Evolutionary conservation across 2,797 vertebrate species (phyloP).

Genomic region (Acomys russatus): DNA sequence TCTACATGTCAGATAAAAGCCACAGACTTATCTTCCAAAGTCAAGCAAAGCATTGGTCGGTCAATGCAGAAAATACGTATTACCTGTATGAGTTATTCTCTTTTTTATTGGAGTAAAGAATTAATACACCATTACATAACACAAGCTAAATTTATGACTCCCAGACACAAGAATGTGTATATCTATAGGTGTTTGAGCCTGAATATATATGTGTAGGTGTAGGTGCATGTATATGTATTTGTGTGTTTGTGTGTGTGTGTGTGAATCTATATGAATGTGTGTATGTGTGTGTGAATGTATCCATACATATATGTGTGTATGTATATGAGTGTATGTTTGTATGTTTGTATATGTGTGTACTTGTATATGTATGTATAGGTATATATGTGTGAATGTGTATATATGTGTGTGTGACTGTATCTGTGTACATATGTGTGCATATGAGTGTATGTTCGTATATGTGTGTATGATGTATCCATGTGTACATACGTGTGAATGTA

Average conservation of each 20-base stretch:
- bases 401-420: neutral
- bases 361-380: neutral
- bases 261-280: too few relatives aligned
- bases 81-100: neutral
- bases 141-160: neutral
- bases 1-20: neutral
- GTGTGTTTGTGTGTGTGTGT: neutral
- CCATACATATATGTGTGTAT: neutral
- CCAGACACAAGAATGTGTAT: neutral
- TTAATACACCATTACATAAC: neutral
- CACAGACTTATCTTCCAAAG: neutral
- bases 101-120: neutral
- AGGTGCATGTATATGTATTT: neutral
- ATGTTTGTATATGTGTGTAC: neutral
- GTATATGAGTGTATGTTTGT: neutral
- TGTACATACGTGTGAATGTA: neutral
- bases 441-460: neutral
- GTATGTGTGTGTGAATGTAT: neutral
- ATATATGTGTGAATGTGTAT: neutral
- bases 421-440: neutral
- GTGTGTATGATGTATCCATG: neutral
- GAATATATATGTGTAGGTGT: neutral
- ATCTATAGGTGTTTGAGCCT: neutral
- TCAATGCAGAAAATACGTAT: neutral
- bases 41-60: neutral